phyloP scores from a whole-genome alignment of 64 coral and sea anemone genomes.

The Porites lutea region DNA sequence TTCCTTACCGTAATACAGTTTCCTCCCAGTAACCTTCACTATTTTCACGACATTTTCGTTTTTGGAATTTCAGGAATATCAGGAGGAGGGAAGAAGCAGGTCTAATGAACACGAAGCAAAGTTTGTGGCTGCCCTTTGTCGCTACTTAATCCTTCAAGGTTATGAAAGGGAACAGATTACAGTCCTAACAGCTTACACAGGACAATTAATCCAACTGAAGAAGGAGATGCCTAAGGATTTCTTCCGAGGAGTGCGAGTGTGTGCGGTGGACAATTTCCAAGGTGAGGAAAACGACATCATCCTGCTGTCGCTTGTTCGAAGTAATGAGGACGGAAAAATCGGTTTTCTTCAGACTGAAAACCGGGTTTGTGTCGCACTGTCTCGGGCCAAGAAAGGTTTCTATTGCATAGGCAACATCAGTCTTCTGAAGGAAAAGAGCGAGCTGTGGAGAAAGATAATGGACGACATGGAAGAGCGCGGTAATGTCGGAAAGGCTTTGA shows the following conservation, averaged over 20 bases:
- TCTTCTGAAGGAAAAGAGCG: slow-evolving; percentile 67
- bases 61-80: slow-evolving; percentile 55
- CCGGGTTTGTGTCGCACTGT: slow-evolving; percentile 93
- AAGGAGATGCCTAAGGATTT: slow-evolving; percentile 88
- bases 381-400: slow-evolving; percentile 90
- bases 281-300: slow-evolving; percentile 98
- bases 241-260: slow-evolving; percentile 82
- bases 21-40: no score
- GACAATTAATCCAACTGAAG: slow-evolving; percentile 89
- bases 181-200: slow-evolving; percentile 96
- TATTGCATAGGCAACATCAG: slow-evolving; percentile 89
- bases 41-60: neutral
- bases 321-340: slow-evolving; percentile 93
- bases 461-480: slow-evolving; percentile 54
- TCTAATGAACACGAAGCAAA: slow-evolving; percentile 95
- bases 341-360: slow-evolving; percentile 87
- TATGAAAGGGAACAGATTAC: slow-evolving; percentile 87
- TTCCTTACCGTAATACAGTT: no score
- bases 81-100: slow-evolving; percentile 88
- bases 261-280: slow-evolving; percentile 93
- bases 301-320: slow-evolving; percentile 93
- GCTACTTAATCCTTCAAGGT: slow-evolving; percentile 92
- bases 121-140: slow-evolving; percentile 84
- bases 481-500: slow-evolving; percentile 31
- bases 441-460: slow-evolving; percentile 67